Base-by-base conservation (phyloP, 2,113 vertebrate genomes). In the Melanerpes formicivorus region DNA sequence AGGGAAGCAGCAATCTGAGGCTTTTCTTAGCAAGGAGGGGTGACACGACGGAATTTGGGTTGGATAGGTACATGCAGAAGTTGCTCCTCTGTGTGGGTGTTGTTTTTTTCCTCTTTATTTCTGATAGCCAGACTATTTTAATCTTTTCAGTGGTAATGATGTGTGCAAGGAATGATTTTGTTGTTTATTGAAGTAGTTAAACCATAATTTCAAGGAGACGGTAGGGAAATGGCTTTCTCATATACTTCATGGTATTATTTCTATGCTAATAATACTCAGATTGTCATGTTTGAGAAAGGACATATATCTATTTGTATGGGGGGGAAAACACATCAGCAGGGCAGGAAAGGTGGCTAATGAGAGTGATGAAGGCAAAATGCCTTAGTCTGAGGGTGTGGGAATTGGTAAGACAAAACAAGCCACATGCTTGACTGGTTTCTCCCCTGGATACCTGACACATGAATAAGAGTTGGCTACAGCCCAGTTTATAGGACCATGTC, bases 151-250 rank as follows among this genome's bases (percentile, higher is more conserved):
- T 0, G 13, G 55, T 80, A 93, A 96, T 81, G 88, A 90, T 81
- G 90, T 84, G 71, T 93, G 76, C n/a, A 85, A 88, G 42, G 72
- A 94, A 93, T 80, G 15, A 84, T 91, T 80, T 91, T 90, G 78
- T 77, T 94, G 83, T 96, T 94, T 93, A 66, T 84, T 95, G 88
- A 96, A 95, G 84, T 80, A 95, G 72, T 19, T 87, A 87, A 90
- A 90, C 29, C 72, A 58, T 95, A 93, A 94, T 84, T 97, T 67
- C 78, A 90, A 91, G 59, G 80, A 93, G 15, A 88, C 16, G 37
- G 50, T 96, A 87, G 90, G 75, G 5, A 42, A 96, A 97, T 90
- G 40, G 18, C 56, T 91, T 95, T 95, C 80, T 83, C 50, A 44
- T 74, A 37, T 44, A 44, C 18, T 88, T 84, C 37, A 89, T 54